Base-by-base conservation (phyloP, 2,888 invertebrate genomes). In the Lepidochitona cinerea region DNA sequence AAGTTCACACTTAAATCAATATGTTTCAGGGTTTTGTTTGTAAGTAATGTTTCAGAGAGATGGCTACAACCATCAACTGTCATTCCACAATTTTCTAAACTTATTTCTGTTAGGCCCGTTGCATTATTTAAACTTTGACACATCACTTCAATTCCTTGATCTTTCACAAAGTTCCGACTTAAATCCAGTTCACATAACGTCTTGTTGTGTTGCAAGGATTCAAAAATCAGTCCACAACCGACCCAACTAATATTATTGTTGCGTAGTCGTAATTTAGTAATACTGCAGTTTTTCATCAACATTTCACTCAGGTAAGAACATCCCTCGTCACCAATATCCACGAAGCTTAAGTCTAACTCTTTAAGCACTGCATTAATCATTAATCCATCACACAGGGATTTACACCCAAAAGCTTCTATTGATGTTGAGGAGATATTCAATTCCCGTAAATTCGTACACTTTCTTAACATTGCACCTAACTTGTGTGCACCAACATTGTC, bases 291-390 rank as follows among this genome's bases (percentile, higher is more conserved):
- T 37, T 79, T 73, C 66, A 82, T 81, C 26, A 88, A 73, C 80
- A 84, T 83, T 66, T 84, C 84, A 29, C 86, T 83, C 3, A 89
- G 52, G 37, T 77, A 79, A 32, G 85, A 77, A 75, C 88, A 88
- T 26, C 87, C 85, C 6, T 75, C 79, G 69, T 89, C 88, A 1
- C 83, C 81, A 7, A 88, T 81, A 66, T 89, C 89, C 29, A 88
- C 85, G 73, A 89, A 89, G 71, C 89, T 88, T 41, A 88, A 75
- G 76, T 89, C 89, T n/a, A 89, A 79, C n/a, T 89, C 88, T 18
- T 77, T 75, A 14, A 89, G 76, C 6, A 82, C 73, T 23, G 74
- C 79, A 75, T 86, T 88, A 18, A 73, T 73, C 41, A 80, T 71
- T 23, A 88, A 75, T 1, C 86, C 83, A 32, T 79, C 76, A n/a